Evolutionary conservation across 2,113 vertebrate genomes (phyloP).

Genomic region (Pteronura brasiliensis): DNA sequence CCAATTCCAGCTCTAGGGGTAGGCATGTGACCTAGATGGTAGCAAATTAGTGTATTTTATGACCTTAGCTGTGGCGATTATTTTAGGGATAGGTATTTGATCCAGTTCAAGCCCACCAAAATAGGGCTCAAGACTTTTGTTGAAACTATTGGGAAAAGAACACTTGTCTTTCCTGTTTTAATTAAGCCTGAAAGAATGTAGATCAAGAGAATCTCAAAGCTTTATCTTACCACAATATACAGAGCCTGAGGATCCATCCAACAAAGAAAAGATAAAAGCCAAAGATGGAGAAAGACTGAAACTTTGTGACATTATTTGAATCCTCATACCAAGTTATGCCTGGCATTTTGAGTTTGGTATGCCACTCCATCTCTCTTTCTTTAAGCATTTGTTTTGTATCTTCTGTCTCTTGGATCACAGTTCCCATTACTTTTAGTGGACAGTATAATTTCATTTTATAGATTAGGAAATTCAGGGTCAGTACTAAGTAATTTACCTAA

Average conservation of each 20-base stretch:
- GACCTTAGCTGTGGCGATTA: neutral
- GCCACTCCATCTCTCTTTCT: neutral
- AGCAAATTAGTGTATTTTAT: neutral
- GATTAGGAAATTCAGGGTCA: neutral
- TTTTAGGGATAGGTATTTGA: neutral
- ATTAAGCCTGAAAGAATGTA: neutral
- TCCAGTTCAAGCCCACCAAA: neutral
- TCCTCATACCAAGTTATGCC: neutral
- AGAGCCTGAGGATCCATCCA: neutral
- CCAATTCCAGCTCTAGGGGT: neutral
- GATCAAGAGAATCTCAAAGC: neutral
- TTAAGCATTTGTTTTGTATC: neutral
- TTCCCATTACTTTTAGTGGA: neutral
- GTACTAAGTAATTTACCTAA: neutral
- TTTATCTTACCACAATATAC: neutral
- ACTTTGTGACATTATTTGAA: neutral
- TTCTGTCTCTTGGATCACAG: neutral
- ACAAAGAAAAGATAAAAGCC: neutral
- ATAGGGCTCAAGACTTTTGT: neutral
- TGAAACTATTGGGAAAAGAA: neutral
- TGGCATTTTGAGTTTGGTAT: neutral
- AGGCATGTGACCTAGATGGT: neutral
- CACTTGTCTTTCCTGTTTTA: neutral
- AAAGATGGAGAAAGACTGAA: neutral
- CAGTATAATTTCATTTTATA: neutral